Evolutionary conservation across 2,888 invertebrate species (phyloP).

Genomic region (Ochropleura leucogaster): DNA sequence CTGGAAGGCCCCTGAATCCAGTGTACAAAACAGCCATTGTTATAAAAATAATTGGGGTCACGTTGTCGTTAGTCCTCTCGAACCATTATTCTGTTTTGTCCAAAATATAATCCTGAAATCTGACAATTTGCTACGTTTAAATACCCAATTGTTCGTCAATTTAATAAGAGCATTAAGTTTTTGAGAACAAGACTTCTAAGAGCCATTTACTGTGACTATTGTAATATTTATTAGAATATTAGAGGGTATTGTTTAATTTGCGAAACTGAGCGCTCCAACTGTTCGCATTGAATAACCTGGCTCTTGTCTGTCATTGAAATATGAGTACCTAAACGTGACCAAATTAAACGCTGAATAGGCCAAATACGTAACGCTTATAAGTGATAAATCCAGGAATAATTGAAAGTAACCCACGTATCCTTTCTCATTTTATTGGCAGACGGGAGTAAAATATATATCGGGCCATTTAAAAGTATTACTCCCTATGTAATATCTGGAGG

Average conservation of each 20-base stretch:
- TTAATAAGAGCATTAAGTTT: slow-evolving; percentile 62
- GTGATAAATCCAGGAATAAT: slow-evolving; percentile 56
- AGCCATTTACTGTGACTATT: slow-evolving; percentile 34
- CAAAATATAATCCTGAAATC: slow-evolving; percentile 65
- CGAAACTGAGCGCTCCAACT: slow-evolving; percentile 15
- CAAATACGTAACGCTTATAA: slow-evolving; percentile 48
- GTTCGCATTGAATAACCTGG: slow-evolving; percentile 48
- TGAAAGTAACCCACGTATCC: slow-evolving; percentile 55
- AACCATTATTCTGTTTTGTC: slow-evolving; percentile 72
- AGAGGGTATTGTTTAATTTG: slow-evolving; percentile 50
- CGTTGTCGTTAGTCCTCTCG: slow-evolving; percentile 78
- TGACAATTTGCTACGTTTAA: slow-evolving; percentile 60
- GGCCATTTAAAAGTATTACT: slow-evolving; percentile 45
- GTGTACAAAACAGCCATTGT: slow-evolving; percentile 83
- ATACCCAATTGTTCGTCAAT: slow-evolving; percentile 61
- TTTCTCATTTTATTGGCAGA: slow-evolving; percentile 59
- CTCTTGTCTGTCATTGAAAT: slow-evolving; percentile 65
- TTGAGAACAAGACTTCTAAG: slow-evolving; percentile 43
- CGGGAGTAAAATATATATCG: slow-evolving; percentile 57
- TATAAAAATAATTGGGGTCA: slow-evolving; percentile 87
- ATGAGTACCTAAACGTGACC: slow-evolving; percentile 43
- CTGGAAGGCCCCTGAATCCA: slow-evolving; percentile 76
- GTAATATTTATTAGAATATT: slow-evolving; percentile 20
- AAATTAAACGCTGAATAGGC: slow-evolving; percentile 43
- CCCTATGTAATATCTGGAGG: slow-evolving; percentile 44